Evolutionary conservation across 2,888 invertebrate genomes (phyloP), one percentile per base, ranked within the genome.

Genomic region (Leptinotarsa rubiginosa): DNA sequence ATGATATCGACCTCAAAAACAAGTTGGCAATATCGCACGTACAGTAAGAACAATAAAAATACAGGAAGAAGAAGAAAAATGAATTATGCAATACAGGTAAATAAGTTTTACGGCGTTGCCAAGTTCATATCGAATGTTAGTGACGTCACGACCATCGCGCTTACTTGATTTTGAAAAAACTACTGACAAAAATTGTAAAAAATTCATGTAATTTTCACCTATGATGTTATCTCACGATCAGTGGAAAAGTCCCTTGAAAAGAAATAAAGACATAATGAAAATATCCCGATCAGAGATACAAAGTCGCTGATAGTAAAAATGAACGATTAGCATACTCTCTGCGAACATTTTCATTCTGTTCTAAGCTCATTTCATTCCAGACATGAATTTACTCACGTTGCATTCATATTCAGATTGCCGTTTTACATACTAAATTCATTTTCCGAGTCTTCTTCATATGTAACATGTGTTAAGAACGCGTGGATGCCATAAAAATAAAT

Each of bases 401-500:
- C 70, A 75, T 75, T 75, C 66, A 49, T 76, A 72, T 72, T 72
- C 72, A 67, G 69, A 75, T 73, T 74, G 75, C 74, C 47, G 70
- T 66, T 77, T 76, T 72, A 77, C 73, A 77, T 77, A 75, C 75
- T 73, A 67, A 75, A 76, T 76, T 75, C 75, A 75, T 74, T 70
- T 74, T 73, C 69, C 56, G 69, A 50, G 56, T 70, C 70, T 18
- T 69, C 64, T 78, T 76, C 72, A 74, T 73, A 78, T 78, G 68
- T 77, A 75, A 73, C 75, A 75, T 75, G 77, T 77, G 74, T 74
- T 69, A 52, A 52, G 41, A 70, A 74, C 79, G 75, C 78, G 79
- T 77, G 79, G 76, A 77, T 74, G 70, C 25, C 78, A 78, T 78
- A 77, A 77, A 78, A 75, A 75, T 75, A 70, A 73, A 69, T 68